Conservation (phyloP, 1,140 invertebrate species). For the Bombus confusus region DNA sequence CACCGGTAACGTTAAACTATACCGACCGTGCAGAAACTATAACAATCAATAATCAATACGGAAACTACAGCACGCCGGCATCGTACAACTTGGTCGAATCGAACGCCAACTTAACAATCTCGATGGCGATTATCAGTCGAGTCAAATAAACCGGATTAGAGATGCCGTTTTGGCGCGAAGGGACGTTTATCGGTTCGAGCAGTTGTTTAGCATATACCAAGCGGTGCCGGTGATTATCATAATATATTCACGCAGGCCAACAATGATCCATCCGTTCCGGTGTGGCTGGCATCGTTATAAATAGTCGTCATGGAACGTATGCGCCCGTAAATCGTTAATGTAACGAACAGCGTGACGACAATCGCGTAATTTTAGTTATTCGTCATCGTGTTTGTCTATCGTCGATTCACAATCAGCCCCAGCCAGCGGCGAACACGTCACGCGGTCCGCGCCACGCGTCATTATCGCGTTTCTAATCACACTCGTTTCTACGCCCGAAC, state of each 20-base stretch:
- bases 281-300: neutral
- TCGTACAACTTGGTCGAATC: neutral
- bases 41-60: neutral
- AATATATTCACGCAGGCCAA: constrained; percentile 21
- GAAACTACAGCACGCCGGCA: neutral
- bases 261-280: constrained; percentile 35
- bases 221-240: constrained; percentile 35
- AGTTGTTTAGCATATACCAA: constrained; percentile 46
- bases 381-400: constrained; percentile 39
- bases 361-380: constrained; percentile 43
- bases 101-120: neutral
- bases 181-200: constrained; percentile 21
- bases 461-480: constrained; percentile 40
- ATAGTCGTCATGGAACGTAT: constrained; percentile 20
- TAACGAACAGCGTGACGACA: constrained; percentile 45
- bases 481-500: constrained; percentile 6
- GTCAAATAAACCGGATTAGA: constrained; percentile 13
- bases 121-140: neutral
- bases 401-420: constrained; percentile 4
- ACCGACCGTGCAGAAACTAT: too few relatives aligned
- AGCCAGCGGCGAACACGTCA: neutral
- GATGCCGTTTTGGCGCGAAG: neutral
- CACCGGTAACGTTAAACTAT: too few relatives aligned
- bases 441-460: neutral
- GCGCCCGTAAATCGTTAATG: constrained; percentile 33